Conservation (phyloP, 2,113 vertebrate genomes). For the Okapia johnstoni region DNA sequence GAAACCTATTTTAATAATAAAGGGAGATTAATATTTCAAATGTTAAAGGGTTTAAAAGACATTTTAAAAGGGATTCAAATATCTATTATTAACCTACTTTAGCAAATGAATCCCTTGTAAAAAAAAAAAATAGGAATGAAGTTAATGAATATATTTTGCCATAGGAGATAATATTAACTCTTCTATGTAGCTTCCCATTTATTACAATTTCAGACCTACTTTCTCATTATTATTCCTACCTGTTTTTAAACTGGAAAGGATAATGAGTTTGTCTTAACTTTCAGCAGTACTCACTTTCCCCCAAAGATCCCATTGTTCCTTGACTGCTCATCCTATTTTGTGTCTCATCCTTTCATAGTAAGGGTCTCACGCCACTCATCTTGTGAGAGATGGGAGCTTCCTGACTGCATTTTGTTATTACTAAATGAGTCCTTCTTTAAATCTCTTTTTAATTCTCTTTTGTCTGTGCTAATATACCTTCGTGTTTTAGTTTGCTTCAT, state of each 20-base stretch:
- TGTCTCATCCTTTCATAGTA: neutral
- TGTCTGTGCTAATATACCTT: neutral
- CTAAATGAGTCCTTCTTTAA: neutral
- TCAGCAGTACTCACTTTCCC: neutral
- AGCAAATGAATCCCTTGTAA: constrained; percentile 19
- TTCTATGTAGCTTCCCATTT: neutral
- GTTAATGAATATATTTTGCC: constrained; percentile 4
- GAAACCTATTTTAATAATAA: constrained; percentile 32
- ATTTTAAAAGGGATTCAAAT: neutral
- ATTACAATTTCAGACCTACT: neutral
- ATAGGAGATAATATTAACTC: neutral
- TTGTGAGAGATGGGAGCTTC: neutral
- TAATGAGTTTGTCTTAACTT: neutral
- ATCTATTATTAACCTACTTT: constrained; percentile 31
- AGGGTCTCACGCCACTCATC: neutral
- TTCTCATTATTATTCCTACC: neutral
- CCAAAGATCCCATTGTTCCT: neutral
- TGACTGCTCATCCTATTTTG: neutral
- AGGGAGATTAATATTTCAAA: constrained; percentile 31
- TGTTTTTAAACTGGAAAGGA: neutral
- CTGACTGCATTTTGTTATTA: neutral
- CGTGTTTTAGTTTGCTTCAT: neutral
- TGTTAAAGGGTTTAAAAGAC: neutral
- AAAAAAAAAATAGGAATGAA: neutral
- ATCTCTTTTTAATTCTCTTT: neutral